These are phyloP conservation scores for Popillia japonica DNA, from an alignment of 1,140 invertebrate species.

Conservation along the genomic window DNA sequence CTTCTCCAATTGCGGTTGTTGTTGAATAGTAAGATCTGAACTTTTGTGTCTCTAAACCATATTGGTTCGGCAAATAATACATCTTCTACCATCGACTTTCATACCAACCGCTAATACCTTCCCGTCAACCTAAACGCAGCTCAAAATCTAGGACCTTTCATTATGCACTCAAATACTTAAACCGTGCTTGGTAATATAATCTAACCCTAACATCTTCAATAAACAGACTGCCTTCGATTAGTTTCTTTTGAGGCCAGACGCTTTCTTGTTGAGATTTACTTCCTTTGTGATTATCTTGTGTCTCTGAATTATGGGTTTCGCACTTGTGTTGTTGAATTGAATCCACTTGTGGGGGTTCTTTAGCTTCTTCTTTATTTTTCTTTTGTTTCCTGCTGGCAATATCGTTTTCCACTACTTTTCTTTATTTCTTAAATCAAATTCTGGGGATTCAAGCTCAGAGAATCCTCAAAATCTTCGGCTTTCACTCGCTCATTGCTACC, in stretches of 20 bases:
- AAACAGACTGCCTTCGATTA: slow-evolving; percentile 76
- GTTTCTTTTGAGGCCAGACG: slow-evolving; percentile 62
- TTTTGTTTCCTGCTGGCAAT: slow-evolving; percentile 40
- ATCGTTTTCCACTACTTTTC: slow-evolving; percentile 38
- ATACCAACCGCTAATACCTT: slow-evolving; percentile 94
- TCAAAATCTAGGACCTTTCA: slow-evolving; percentile 81
- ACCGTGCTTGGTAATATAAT: slow-evolving; percentile 76
- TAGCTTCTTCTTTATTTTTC: background rate
- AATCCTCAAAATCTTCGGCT: slow-evolving; percentile 44
- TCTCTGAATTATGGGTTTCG: slow-evolving; percentile 43
- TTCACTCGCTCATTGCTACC: slow-evolving; percentile 51
- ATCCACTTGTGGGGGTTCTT: background rate
- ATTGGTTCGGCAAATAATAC: slow-evolving; percentile 81
- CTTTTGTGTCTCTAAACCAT: slow-evolving; percentile 86
- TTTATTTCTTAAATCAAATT: slow-evolving; percentile 42
- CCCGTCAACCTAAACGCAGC: slow-evolving; percentile 82
- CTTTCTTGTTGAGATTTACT: slow-evolving; percentile 51
- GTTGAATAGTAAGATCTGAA: slow-evolving; percentile 84
- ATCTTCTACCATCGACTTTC: slow-evolving; percentile 92
- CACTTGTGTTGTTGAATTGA: slow-evolving; percentile 48
- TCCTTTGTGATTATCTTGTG: slow-evolving; percentile 51
- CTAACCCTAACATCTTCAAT: slow-evolving; percentile 82
- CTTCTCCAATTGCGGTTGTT: slow-evolving; percentile 83
- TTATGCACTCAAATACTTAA: slow-evolving; percentile 80
- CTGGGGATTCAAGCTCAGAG: slow-evolving; percentile 31